Percentiles rank a stretch among this genome's conserved stretches.
Conservation (phyloP, 2,888 invertebrate genomes). For the Parnassius orleans region DNA sequence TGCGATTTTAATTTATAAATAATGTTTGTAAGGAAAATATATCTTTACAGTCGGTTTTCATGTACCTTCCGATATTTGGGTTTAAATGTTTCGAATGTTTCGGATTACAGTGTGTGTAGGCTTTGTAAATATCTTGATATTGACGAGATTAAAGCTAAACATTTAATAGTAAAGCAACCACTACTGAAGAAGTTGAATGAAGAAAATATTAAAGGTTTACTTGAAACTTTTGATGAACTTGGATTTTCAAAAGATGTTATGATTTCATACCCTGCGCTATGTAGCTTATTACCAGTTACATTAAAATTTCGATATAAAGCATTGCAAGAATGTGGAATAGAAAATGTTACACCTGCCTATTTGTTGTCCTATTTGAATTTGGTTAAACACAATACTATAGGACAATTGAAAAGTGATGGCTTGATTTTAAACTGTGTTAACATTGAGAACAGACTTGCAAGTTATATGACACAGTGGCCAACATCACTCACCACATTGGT, state of each 20-base stretch:
- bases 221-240: conserved; percentile 50
- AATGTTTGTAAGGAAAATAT: conserved; percentile 13
- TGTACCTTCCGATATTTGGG: conserved; percentile 20
- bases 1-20: neutral
- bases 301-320: conserved; percentile 60
- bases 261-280: conserved; percentile 55
- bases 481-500: conserved; percentile 68
- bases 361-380: conserved; percentile 55
- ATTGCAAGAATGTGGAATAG: conserved; percentile 67
- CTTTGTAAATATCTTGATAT: conserved; percentile 56
- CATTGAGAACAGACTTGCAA: conserved; percentile 66
- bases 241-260: conserved; percentile 52
- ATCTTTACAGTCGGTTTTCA: conserved; percentile 10
- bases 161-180: conserved; percentile 60
- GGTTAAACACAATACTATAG: conserved; percentile 56
- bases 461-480: conserved; percentile 72
- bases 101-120: conserved; percentile 34
- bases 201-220: conserved; percentile 43
- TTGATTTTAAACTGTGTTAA: conserved; percentile 49
- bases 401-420: conserved; percentile 50
- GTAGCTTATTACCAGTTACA: conserved; percentile 60
- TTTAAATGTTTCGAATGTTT: conserved; percentile 16
- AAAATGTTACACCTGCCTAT: conserved; percentile 42
- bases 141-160: conserved; percentile 52
- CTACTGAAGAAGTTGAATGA: conserved; percentile 51